Conservation (phyloP, 2,888 invertebrate genomes). For the Polyommatus iphigenia region DNA sequence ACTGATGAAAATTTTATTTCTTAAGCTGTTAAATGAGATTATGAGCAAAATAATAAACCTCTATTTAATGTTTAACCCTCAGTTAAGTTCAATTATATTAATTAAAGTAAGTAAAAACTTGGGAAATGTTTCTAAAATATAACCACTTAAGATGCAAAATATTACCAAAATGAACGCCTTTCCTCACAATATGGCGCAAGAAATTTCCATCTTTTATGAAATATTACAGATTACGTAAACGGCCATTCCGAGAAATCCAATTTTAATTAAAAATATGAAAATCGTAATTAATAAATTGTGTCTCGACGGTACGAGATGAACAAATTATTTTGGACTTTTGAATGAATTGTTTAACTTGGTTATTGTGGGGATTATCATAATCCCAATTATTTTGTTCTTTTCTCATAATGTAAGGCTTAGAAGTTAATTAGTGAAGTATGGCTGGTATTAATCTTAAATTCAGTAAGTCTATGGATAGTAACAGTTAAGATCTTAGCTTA, state of each 20-base stretch:
- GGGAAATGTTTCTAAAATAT: slow-evolving; percentile 65
- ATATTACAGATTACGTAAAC: slow-evolving; percentile 69
- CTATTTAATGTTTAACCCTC: not conserved
- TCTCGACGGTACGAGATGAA: slow-evolving; percentile 24
- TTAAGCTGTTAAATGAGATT: too few relatives aligned
- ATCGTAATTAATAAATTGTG: slow-evolving; percentile 55
- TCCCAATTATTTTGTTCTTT: not conserved
- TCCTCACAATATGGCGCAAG: slow-evolving; percentile 76
- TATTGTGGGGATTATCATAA: not conserved
- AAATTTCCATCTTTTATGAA: slow-evolving; percentile 65
- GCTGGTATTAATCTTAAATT: too few relatives aligned
- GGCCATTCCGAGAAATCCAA: slow-evolving; percentile 68
- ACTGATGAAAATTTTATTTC: too few relatives aligned
- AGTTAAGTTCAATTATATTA: not conserved
- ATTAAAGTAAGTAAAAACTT: slow-evolving; percentile 36
- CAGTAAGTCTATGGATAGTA: too few relatives aligned
- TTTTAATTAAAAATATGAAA: slow-evolving; percentile 64
- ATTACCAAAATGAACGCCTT: slow-evolving; percentile 69
- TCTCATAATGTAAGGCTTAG: slow-evolving; percentile 10
- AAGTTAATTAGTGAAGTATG: not conserved
- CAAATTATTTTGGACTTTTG: slow-evolving; percentile 25
- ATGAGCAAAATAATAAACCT: not conserved
- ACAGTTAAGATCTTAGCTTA: too few relatives aligned
- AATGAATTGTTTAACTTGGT: not conserved
- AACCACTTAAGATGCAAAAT: slow-evolving; percentile 72